Conservation (phyloP, 2,888 invertebrate genomes). For the Philonicus albiceps region DNA sequence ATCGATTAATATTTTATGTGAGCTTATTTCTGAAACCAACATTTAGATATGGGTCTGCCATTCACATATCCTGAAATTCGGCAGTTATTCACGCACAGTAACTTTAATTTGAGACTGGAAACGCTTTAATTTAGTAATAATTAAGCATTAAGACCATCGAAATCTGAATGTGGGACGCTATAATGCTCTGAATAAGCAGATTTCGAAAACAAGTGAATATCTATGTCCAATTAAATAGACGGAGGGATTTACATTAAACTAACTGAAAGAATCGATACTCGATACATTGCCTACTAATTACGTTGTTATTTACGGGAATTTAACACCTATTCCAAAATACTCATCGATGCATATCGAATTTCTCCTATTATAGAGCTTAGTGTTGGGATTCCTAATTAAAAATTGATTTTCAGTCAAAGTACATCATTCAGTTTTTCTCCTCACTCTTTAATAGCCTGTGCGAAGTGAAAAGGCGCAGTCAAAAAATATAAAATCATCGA, state of each 20-base stretch:
- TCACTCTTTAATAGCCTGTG: background rate
- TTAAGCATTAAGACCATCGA: no score
- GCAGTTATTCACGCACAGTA: no score
- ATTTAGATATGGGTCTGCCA: no score
- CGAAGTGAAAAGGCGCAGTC: background rate
- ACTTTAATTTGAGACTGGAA: no score
- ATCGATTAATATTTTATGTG: no score
- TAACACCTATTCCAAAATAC: background rate
- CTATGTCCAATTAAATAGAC: background rate
- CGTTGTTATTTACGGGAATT: background rate
- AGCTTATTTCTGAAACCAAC: no score
- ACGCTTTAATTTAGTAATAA: no score
- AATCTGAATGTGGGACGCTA: no score
- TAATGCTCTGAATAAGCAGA: background rate
- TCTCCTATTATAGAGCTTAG: background rate
- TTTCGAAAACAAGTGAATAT: background rate
- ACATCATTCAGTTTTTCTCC: background rate
- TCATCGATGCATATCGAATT: background rate
- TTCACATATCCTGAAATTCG: no score
- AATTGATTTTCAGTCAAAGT: background rate
- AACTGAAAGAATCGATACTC: background rate
- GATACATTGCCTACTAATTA: background rate
- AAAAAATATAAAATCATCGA: background rate
- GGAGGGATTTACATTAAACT: background rate
- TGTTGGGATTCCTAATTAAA: background rate